Evolutionary conservation across 2,797 vertebrate species (phyloP).

Genomic region (Coracias cyanogaster): DNA sequence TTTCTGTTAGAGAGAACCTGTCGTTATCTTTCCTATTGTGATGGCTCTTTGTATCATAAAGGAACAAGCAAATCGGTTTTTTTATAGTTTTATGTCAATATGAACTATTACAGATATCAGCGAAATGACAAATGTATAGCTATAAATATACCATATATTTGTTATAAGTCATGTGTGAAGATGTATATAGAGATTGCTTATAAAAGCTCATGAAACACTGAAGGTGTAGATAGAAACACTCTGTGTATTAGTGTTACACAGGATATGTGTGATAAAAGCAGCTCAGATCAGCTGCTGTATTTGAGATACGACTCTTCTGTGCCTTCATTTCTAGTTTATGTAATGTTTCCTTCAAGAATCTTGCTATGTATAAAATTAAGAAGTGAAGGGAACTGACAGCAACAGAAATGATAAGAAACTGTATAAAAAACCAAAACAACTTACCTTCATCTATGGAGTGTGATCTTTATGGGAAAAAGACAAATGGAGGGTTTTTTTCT

Average conservation of each 20-base stretch:
- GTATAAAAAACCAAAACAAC: neutral
- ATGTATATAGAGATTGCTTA: neutral
- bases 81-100: neutral
- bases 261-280: neutral
- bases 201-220: neutral
- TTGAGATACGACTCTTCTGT: neutral
- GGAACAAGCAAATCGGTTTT: neutral
- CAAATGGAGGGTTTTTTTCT: fast-evolving
- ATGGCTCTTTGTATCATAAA: neutral
- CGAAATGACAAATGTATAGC: neutral
- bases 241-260: neutral
- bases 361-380: neutral
- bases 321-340: neutral
- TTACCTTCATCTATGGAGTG: neutral
- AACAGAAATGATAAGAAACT: neutral
- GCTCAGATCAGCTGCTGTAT: neutral
- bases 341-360: neutral
- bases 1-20: constrained; percentile 7
- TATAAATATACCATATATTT: neutral
- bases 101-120: neutral
- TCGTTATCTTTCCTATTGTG: constrained; percentile 9
- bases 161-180: neutral
- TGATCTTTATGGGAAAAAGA: neutral
- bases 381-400: neutral
- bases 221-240: neutral